These are phyloP conservation scores for Podarcis raffonei DNA, from an alignment of 2,113 vertebrate species.

Conservation along the genomic window DNA sequence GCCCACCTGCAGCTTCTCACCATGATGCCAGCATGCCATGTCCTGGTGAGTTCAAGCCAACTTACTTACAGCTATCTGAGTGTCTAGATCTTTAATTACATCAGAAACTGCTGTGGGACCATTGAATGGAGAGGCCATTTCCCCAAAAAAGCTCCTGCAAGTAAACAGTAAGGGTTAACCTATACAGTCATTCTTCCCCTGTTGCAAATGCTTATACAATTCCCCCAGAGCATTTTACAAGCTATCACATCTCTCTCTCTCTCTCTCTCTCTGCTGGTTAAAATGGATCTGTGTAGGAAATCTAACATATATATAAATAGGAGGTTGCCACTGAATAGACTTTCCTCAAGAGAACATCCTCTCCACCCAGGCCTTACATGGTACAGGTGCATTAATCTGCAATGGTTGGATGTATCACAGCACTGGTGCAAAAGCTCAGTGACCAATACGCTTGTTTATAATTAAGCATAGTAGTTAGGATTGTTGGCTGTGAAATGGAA, in stretches of 20 bases:
- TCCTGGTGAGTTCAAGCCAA: conserved; percentile 4
- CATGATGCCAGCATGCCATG: conserved; percentile 1
- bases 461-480: neutral
- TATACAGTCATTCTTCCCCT: conserved; percentile 34
- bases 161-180: conserved; percentile 49
- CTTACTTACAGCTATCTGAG: conserved; percentile 83
- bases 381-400: neutral
- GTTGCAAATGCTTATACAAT: neutral
- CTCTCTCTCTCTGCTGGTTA: neutral
- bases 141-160: conserved; percentile 66
- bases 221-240: neutral
- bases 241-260: neutral
- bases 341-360: neutral
- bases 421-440: neutral
- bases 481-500: neutral
- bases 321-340: no score
- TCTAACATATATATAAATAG: no score
- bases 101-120: conserved; percentile 77
- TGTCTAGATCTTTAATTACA: conserved; percentile 83
- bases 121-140: conserved; percentile 73
- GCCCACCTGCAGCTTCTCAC: neutral
- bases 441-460: neutral
- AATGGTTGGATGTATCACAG: no score
- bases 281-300: neutral
- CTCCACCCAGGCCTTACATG: neutral